Evolutionary conservation across 2,888 invertebrate species (phyloP).

Genomic region (Amaurobius ferox): DNA sequence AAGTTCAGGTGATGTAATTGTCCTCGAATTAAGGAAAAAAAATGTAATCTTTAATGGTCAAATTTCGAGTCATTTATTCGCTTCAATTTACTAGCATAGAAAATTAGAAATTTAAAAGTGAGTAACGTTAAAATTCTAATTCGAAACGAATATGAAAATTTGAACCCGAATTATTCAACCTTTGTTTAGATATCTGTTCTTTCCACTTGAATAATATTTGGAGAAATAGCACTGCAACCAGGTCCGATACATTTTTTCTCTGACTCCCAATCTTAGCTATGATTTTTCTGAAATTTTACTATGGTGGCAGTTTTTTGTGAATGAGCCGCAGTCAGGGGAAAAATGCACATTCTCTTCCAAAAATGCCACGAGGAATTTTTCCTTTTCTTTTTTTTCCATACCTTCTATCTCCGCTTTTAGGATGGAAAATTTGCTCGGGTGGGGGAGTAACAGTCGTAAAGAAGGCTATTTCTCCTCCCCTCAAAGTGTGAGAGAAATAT

Average conservation of each 20-base stretch:
- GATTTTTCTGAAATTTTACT: slow-evolving; percentile 23
- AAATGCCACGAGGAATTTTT: slow-evolving; percentile 50
- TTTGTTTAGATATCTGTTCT: too few relatives aligned
- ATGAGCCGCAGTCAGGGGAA: slow-evolving; percentile 44
- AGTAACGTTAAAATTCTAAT: too few relatives aligned
- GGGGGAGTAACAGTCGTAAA: slow-evolving; percentile 47
- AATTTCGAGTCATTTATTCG: too few relatives aligned
- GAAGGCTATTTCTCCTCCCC: slow-evolving; percentile 28
- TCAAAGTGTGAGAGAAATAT: slow-evolving; percentile 68
- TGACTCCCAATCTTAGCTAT: neutral
- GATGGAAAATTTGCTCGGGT: slow-evolving; percentile 44
- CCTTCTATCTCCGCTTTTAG: slow-evolving; percentile 49
- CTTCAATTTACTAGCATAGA: too few relatives aligned
- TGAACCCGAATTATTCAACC: too few relatives aligned
- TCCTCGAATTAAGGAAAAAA: too few relatives aligned
- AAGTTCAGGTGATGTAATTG: too few relatives aligned
- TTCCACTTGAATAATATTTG: neutral
- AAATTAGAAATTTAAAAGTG: too few relatives aligned
- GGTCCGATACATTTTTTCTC: neutral
- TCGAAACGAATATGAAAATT: too few relatives aligned
- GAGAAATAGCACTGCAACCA: neutral
- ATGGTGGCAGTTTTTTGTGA: slow-evolving; percentile 16
- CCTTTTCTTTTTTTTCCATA: slow-evolving; percentile 21
- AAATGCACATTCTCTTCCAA: slow-evolving; percentile 7
- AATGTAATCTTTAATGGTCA: too few relatives aligned